Evolutionary conservation across 2,888 invertebrate species (phyloP).

Genomic region (Carcina quercana): DNA sequence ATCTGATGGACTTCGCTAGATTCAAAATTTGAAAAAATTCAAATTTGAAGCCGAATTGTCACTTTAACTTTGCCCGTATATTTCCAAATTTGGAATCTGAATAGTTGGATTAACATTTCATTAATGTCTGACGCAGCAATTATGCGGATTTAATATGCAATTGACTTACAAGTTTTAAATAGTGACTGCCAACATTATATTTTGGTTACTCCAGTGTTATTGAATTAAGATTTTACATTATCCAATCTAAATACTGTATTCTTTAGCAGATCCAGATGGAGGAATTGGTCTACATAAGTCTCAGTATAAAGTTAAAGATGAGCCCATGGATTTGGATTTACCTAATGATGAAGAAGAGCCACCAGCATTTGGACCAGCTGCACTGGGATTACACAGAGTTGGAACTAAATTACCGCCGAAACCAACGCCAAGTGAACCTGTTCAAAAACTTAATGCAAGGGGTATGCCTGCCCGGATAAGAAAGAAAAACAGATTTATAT

Average conservation of each 20-base stretch:
- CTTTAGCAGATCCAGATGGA: slow-evolving; percentile 44
- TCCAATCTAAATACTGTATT: too few relatives aligned
- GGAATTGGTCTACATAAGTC: slow-evolving; percentile 39
- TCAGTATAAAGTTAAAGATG: slow-evolving; percentile 65
- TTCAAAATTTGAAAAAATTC: slow-evolving; percentile 75
- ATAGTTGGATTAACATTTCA: too few relatives aligned
- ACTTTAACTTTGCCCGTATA: slow-evolving; percentile 34
- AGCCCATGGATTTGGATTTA: slow-evolving; percentile 77
- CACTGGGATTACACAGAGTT: slow-evolving; percentile 86
- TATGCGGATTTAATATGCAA: too few relatives aligned
- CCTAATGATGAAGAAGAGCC: slow-evolving; percentile 80
- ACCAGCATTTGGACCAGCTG: slow-evolving; percentile 85
- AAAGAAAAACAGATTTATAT: slow-evolving; percentile 91
- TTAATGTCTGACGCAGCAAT: too few relatives aligned
- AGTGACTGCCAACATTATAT: too few relatives aligned
- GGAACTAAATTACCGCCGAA: slow-evolving; percentile 83
- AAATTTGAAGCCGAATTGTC: slow-evolving; percentile 61
- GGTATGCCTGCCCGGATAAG: slow-evolving; percentile 94
- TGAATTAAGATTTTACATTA: too few relatives aligned
- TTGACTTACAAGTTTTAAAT: too few relatives aligned
- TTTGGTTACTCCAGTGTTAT: too few relatives aligned
- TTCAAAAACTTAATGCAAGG: slow-evolving; percentile 87
- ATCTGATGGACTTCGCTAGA: slow-evolving; percentile 36
- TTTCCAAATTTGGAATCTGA: slow-evolving; percentile 33
- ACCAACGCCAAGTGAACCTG: slow-evolving; percentile 81